A percentile compares a stretch with the other conserved stretches of the same genome.
Evolutionary conservation across 2,888 invertebrate species (phyloP).

Genomic region (Drosophila helvetica): DNA sequence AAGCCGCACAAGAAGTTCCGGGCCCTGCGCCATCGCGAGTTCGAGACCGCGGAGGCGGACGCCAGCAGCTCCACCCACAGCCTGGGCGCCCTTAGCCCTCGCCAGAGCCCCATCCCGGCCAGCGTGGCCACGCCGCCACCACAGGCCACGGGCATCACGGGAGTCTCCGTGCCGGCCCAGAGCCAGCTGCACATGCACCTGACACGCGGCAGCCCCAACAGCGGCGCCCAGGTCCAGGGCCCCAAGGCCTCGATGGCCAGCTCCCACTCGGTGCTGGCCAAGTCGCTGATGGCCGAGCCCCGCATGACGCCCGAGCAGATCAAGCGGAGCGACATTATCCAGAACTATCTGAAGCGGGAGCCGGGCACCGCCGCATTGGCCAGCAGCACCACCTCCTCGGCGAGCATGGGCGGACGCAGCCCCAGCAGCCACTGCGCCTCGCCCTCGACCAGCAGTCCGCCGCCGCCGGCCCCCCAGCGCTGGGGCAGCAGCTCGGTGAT

Average conservation of each 20-base stretch:
- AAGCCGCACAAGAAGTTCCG: constrained; percentile 98
- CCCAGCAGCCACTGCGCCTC: constrained; percentile 81
- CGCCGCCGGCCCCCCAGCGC: constrained; percentile 77
- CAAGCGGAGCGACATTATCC: constrained; percentile 95
- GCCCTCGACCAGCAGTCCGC: constrained; percentile 82
- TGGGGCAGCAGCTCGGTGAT: constrained; percentile 87
- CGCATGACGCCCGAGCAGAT: constrained; percentile 96
- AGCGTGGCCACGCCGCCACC: constrained; percentile 71
- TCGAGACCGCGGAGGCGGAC: constrained; percentile 89
- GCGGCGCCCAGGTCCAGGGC: constrained; percentile 57
- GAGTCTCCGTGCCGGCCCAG: constrained; percentile 61
- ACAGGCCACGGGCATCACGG: constrained; percentile 23
- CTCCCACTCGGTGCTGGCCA: constrained; percentile 95
- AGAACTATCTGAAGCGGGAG: constrained; percentile 95
- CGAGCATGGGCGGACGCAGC: constrained; percentile 75
- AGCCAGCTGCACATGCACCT: constrained; percentile 85
- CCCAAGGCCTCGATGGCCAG: constrained; percentile 88
- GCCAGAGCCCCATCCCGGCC: constrained; percentile 75
- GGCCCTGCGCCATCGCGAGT: constrained; percentile 91
- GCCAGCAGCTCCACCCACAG: constrained; percentile 82
- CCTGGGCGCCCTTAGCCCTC: constrained; percentile 66
- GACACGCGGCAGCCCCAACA: constrained; percentile 82
- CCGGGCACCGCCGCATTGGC: constrained; percentile 68
- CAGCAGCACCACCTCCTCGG: constrained; percentile 84
- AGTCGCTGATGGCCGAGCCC: constrained; percentile 96